Evolutionary conservation across 2,888 invertebrate genomes (phyloP).

Genomic region (Cerastis leucographa): DNA sequence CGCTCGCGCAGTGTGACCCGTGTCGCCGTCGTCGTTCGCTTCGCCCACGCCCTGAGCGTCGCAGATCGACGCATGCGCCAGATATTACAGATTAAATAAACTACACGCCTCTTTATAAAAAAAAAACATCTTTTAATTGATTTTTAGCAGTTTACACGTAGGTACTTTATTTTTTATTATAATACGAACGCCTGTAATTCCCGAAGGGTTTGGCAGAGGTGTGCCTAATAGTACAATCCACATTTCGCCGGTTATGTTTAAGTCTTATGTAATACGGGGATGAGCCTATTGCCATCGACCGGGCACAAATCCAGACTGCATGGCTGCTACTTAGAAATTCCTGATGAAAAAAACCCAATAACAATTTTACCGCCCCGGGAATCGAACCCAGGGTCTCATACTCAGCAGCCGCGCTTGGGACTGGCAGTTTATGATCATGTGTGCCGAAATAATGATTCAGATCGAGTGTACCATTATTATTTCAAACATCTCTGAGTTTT

Average conservation of each 20-base stretch:
- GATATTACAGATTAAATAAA: constrained; percentile 51
- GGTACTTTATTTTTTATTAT: background rate
- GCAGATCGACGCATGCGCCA: constrained; percentile 62
- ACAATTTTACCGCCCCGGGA: background rate
- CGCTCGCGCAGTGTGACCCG: constrained; percentile 52
- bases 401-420: background rate
- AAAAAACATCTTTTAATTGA: constrained; percentile 26
- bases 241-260: background rate
- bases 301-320: background rate
- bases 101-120: constrained; percentile 34
- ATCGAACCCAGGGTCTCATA: background rate
- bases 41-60: constrained; percentile 62
- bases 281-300: background rate
- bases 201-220: background rate
- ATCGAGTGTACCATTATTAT: constrained; percentile 10
- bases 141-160: background rate
- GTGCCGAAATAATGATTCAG: background rate
- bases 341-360: no score
- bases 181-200: background rate
- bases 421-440: background rate
- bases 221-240: background rate
- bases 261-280: background rate
- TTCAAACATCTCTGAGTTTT: constrained; percentile 21
- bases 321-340: no score
- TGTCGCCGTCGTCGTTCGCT: constrained; percentile 62